Evolutionary conservation across 2,113 vertebrate species (phyloP), one percentile per base, ranked within the genome.

Genomic region (Oceanites oceanicus): DNA sequence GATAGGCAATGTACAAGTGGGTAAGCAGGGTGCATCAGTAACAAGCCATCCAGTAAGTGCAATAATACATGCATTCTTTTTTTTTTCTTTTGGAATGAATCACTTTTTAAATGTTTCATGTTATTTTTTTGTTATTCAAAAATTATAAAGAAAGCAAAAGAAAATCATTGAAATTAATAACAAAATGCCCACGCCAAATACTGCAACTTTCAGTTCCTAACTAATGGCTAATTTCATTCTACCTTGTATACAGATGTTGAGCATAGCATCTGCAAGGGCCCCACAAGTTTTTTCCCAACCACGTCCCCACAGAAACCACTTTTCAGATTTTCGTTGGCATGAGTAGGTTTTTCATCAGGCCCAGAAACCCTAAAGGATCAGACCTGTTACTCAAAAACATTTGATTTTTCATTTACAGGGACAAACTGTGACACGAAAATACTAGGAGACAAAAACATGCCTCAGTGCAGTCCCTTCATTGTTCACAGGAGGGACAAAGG

Each of bases 301-400:
- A 26, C 56, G 79, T 96, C 29, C 62, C 49, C 66, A 91, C 42
- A 93, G 91, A 94, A 95, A 86, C 11, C 62, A 47, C 62, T 87
- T 83, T 47, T 62, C 66, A 85, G 86, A 62, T 91, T 94, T 94
- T 89, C 62, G 44, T 0, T 94, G 84, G 67, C 71, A 70, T 68
- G n/a, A 78, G 58, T 25, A 75, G 52, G 25, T 86, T 92, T 96
- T 81, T 71, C 76, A 87, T 61, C 56, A 75, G 56, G 87, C 40
- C 79, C 44, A 85, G 58, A 95, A 84, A 91, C 70, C 88, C 89
- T 85, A 83, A 93, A 92, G 86, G 80, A 93, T 58, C 86, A 93
- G 88, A 74, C 56, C 86, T 86, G 80, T 92, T 84, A 92, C 38
- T 94, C 50, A 79, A 38, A 96, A 95, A 83, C 0, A 66, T 68